Conservation (phyloP, 2,797 vertebrate species). For the Pipistrellus pygmaeus region DNA sequence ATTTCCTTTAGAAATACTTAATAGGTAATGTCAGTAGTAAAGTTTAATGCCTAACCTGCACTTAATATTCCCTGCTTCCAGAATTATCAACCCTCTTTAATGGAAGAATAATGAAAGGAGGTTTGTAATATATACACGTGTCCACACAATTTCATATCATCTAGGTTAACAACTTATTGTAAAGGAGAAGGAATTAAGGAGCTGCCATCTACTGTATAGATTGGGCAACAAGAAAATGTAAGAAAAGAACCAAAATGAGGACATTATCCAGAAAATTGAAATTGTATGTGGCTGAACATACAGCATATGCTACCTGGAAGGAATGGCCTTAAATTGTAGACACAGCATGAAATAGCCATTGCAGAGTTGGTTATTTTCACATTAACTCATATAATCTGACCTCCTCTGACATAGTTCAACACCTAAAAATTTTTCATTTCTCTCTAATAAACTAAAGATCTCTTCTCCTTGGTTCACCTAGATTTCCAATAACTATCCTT, state of each 20-base stretch:
- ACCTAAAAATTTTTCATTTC: conserved; percentile 71
- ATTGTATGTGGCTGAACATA: conserved; percentile 70
- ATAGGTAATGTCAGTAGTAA: conserved; percentile 85
- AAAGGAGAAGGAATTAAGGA: conserved; percentile 41
- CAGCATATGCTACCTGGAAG: conserved; percentile 65
- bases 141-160: not conserved
- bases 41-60: conserved; percentile 84
- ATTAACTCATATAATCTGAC: conserved; percentile 73
- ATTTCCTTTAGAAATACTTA: conserved; percentile 88
- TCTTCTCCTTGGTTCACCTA: conserved; percentile 46
- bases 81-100: conserved; percentile 78
- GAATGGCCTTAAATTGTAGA: conserved; percentile 68
- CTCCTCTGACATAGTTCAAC: conserved; percentile 77
- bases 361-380: conserved; percentile 70
- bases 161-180: conserved; percentile 5
- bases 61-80: conserved; percentile 77
- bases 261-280: conserved; percentile 80
- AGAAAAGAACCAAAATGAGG: conserved; percentile 63
- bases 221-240: conserved; percentile 50
- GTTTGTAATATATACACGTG: not conserved
- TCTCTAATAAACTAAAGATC: conserved; percentile 71
- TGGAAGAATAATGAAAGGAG: conserved; percentile 62
- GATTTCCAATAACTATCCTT: conserved; percentile 17
- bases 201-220: conserved; percentile 23
- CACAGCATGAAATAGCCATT: conserved; percentile 70